These are phyloP conservation scores for Otis tarda DNA, from an alignment of 2,113 vertebrate genomes.

Conservation along the genomic window DNA sequence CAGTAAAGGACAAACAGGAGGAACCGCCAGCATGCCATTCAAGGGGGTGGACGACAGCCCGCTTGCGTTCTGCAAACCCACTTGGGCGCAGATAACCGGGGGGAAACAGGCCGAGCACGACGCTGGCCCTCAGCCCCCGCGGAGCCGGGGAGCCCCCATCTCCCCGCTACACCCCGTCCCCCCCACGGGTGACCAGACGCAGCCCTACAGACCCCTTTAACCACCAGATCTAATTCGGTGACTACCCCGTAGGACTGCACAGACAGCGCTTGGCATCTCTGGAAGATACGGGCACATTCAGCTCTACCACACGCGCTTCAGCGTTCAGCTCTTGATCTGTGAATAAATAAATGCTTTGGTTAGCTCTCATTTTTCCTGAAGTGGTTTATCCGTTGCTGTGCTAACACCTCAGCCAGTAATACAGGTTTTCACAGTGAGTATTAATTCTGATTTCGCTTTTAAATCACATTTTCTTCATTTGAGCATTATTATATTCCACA, in stretches of 20 bases:
- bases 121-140: background rate
- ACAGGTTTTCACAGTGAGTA: conserved; percentile 48
- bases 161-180: background rate
- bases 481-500: conserved; percentile 58
- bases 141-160: background rate
- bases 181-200: background rate
- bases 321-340: conserved; percentile 9
- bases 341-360: background rate
- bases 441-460: conserved; percentile 66
- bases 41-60: background rate
- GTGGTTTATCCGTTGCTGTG: conserved; percentile 23
- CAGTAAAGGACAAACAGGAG: background rate
- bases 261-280: background rate
- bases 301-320: background rate
- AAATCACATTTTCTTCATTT: conserved; percentile 66
- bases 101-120: background rate
- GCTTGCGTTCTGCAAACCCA: background rate
- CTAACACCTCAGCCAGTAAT: conserved; percentile 53
- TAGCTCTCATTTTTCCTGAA: conserved; percentile 37
- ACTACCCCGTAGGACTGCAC: background rate
- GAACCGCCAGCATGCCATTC: background rate
- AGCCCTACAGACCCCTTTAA: background rate
- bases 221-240: background rate
- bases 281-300: background rate
- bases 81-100: background rate